A percentile compares a stretch with the other conserved stretches of the same genome.
Evolutionary conservation across 2,797 vertebrate genomes (phyloP).

Genomic region (Melanotaenia nigrans): DNA sequence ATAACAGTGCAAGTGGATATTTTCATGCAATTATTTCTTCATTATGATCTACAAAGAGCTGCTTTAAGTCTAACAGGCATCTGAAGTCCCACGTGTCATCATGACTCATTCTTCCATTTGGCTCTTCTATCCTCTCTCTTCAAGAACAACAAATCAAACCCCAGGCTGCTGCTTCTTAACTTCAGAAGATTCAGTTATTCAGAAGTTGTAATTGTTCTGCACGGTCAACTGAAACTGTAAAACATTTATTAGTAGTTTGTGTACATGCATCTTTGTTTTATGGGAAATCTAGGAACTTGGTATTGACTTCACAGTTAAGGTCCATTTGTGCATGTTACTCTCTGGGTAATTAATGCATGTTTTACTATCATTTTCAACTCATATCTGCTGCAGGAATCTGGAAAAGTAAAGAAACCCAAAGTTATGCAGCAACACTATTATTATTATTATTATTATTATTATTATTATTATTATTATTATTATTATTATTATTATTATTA

Average conservation of each 20-base stretch:
- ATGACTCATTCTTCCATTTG: conserved; percentile 31
- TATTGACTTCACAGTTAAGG: background rate
- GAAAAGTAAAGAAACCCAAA: conserved; percentile 40
- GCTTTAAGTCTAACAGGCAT: conserved; percentile 47
- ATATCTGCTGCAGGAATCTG: conserved; percentile 58
- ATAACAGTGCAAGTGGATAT: conserved; percentile 30
- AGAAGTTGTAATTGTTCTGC: conserved; percentile 55
- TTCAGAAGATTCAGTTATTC: conserved; percentile 63
- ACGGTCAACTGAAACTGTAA: conserved; percentile 37
- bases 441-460: too few species aligned
- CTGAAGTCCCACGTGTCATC: conserved; percentile 38
- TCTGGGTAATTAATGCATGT: conserved; percentile 19
- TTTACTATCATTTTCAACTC: conserved; percentile 61
- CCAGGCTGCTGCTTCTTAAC: conserved; percentile 47
- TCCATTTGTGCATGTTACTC: background rate
- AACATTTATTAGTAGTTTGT: conserved; percentile 23
- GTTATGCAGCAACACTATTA: conserved; percentile 51
- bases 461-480: too few species aligned
- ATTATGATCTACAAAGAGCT: conserved; percentile 59
- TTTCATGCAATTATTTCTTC: conserved; percentile 57
- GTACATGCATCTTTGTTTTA: background rate
- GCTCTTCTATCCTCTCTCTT: conserved; percentile 32
- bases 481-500: too few species aligned
- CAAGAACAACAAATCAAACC: conserved; percentile 61
- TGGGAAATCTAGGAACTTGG: background rate